Conservation (phyloP, 2,113 vertebrate genomes). For the Ictidomys tridecemlineatus region DNA sequence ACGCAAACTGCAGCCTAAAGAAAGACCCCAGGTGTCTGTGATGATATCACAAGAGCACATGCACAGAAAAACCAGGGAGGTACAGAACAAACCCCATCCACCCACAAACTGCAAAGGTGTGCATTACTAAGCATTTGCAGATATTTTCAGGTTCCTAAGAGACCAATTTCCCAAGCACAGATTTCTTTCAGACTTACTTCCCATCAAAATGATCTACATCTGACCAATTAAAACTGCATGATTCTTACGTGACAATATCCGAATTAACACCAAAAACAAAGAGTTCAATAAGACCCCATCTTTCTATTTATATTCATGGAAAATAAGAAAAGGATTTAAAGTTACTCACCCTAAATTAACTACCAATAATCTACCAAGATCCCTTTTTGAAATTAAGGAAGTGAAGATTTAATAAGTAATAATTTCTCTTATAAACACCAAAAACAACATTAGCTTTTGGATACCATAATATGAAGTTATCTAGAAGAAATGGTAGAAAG, state of each 20-base stretch:
- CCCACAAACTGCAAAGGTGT: not conserved
- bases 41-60: not conserved
- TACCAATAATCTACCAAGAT: conserved; percentile 50
- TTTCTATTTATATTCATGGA: conserved; percentile 38
- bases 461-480: conserved; percentile 15
- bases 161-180: conserved; percentile 43
- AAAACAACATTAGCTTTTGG: conserved; percentile 62
- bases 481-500: conserved; percentile 12
- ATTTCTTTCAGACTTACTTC: conserved; percentile 48
- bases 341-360: conserved; percentile 51
- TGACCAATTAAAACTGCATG: conserved; percentile 30
- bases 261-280: conserved; percentile 46
- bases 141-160: conserved; percentile 1
- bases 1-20: not conserved
- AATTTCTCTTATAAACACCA: conserved; percentile 63
- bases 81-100: not conserved
- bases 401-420: conserved; percentile 14
- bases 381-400: conserved; percentile 61
- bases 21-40: not conserved
- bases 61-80: not conserved
- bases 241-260: conserved; percentile 45
- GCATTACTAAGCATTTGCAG: not conserved
- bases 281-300: conserved; percentile 11
- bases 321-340: conserved; percentile 70
- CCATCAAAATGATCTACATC: not conserved